Conservation (phyloP, 2,797 vertebrate genomes). For the Craterocephalus amniculus region DNA sequence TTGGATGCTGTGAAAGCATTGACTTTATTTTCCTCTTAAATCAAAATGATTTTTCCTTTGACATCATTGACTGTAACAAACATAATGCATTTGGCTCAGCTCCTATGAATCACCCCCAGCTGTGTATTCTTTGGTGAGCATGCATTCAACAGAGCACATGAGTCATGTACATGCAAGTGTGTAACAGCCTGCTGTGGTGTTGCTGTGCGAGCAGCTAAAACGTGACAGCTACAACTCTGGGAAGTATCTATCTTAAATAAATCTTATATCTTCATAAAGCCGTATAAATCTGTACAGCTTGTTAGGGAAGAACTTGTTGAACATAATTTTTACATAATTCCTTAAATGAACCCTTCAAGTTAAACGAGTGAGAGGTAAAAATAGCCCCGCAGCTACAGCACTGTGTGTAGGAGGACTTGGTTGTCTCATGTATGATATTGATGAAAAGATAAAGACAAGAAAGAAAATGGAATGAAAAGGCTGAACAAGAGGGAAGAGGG, state of each 20-base stretch:
- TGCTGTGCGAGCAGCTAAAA: background rate
- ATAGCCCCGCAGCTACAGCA: slow-evolving; percentile 55
- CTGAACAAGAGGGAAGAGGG: background rate
- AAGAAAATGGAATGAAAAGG: slow-evolving; percentile 9
- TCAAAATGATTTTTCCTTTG: slow-evolving; percentile 27
- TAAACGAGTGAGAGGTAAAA: slow-evolving; percentile 64
- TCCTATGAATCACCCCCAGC: slow-evolving; percentile 48
- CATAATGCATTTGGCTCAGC: slow-evolving; percentile 23
- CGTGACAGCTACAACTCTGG: background rate
- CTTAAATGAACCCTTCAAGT: slow-evolving; percentile 61
- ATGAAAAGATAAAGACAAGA: slow-evolving; percentile 22
- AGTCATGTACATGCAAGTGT: slow-evolving; percentile 19
- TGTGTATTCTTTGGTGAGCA: slow-evolving; percentile 5
- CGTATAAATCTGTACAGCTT: background rate
- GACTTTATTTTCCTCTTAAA: background rate
- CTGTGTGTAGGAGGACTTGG: slow-evolving; percentile 35
- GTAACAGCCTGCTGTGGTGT: background rate
- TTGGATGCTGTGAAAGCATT: background rate
- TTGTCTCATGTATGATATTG: slow-evolving; percentile 36
- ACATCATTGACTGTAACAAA: slow-evolving; percentile 44
- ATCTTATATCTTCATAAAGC: background rate
- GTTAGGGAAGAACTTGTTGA: slow-evolving; percentile 8
- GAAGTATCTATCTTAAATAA: background rate
- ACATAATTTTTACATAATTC: slow-evolving; percentile 34
- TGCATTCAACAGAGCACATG: background rate